A percentile compares a stretch with the other conserved stretches of the same genome.
phyloP scores from a whole-genome alignment of 2,113 vertebrate genomes.

The Thryonomys swinderianus region DNA sequence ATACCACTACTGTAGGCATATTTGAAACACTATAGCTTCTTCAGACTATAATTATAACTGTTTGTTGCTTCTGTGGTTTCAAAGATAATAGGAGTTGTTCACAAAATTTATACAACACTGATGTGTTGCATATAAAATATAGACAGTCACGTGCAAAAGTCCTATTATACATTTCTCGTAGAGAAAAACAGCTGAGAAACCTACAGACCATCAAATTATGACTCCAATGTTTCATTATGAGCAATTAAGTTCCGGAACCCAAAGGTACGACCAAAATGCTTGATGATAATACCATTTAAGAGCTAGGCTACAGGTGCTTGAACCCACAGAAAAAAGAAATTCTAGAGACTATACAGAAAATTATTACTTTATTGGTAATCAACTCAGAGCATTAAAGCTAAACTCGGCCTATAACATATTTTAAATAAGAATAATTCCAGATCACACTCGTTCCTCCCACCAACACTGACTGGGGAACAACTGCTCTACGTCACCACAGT shows the following conservation, averaged over 20 bases:
- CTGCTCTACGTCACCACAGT: not conserved
- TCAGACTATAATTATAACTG: constrained; percentile 85
- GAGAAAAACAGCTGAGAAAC: constrained; percentile 72
- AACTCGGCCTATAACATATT: constrained; percentile 28
- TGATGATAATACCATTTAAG: constrained; percentile 73
- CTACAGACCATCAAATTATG: constrained; percentile 71
- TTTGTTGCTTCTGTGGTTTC: constrained; percentile 84
- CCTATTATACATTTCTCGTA: constrained; percentile 72
- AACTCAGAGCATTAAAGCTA: not conserved
- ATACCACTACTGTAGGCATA: constrained; percentile 80
- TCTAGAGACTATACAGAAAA: not conserved
- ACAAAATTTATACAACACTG: constrained; percentile 76
- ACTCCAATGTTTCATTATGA: constrained; percentile 61
- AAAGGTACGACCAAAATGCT: constrained; percentile 46
- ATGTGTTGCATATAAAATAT: constrained; percentile 76
- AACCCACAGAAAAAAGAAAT: constrained; percentile 56
- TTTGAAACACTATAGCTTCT: constrained; percentile 84
- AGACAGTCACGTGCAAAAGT: constrained; percentile 76
- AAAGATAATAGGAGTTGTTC: constrained; percentile 85
- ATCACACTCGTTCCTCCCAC: not conserved
- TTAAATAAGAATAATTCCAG: not conserved
- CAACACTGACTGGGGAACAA: not conserved
- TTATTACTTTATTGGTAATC: not conserved
- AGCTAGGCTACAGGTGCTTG: constrained; percentile 30
- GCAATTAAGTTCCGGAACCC: constrained; percentile 68